phyloP scores from a whole-genome alignment of 2,797 vertebrate genomes.

The Acanthiza pusilla region DNA sequence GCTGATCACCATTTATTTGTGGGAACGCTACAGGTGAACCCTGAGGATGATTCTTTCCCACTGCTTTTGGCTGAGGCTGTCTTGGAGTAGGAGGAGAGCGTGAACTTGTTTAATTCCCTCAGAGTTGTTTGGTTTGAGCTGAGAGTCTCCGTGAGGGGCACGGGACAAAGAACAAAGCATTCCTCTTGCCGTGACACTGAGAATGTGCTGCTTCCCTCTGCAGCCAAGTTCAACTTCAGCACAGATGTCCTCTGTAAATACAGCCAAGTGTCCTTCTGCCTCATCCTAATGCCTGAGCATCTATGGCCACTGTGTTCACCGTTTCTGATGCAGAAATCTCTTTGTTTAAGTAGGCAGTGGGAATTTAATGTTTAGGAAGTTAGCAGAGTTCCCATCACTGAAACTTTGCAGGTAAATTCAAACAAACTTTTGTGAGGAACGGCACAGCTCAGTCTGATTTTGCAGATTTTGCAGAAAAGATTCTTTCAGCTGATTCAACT shows the following conservation, averaged over 20 bases:
- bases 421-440: not conserved
- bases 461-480: not conserved
- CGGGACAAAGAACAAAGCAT: not conserved
- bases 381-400: not conserved
- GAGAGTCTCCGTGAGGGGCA: not conserved
- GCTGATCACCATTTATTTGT: not conserved
- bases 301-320: not conserved
- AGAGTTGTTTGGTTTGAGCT: not conserved
- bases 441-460: not conserved
- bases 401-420: not conserved
- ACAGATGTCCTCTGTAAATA: not conserved
- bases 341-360: not conserved
- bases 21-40: not conserved
- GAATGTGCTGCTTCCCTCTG: not conserved
- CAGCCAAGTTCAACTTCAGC: not conserved
- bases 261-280: not conserved
- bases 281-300: not conserved
- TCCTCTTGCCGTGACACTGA: not conserved
- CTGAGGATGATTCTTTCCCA: not conserved
- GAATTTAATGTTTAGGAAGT: not conserved
- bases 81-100: not conserved
- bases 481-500: rapidly evolving
- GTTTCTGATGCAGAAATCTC: not conserved
- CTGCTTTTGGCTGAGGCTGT: not conserved
- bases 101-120: not conserved